These are phyloP conservation scores for Chrysocyon brachyurus DNA, from an alignment of 2,797 vertebrate species.

Conservation along the genomic window DNA sequence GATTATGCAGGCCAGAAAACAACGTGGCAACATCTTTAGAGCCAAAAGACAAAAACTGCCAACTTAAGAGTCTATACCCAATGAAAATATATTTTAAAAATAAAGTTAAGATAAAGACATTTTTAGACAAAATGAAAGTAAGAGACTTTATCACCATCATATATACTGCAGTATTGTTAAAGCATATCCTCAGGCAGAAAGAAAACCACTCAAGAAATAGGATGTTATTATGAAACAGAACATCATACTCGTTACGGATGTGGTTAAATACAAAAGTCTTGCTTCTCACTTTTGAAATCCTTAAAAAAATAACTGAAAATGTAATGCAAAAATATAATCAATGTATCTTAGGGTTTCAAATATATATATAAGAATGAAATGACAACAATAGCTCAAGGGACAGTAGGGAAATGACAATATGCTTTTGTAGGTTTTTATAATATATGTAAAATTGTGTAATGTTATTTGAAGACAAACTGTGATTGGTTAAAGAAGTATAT, in stretches of 20 bases:
- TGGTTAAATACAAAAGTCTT: neutral
- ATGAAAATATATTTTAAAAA: neutral
- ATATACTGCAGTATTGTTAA: neutral
- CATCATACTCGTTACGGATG: neutral
- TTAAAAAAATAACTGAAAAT: neutral
- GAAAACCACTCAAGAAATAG: neutral
- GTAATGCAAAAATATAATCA: neutral
- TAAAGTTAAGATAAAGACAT: neutral
- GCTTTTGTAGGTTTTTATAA: neutral
- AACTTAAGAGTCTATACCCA: neutral
- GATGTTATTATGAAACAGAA: neutral
- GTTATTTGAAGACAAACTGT: neutral
- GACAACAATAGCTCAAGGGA: neutral
- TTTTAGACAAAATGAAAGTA: neutral
- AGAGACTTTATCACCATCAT: neutral
- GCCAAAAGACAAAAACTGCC: neutral
- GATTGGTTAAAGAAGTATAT: neutral
- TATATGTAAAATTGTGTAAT: neutral
- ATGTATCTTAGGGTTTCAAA: neutral
- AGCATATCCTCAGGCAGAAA: neutral
- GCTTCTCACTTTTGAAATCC: neutral
- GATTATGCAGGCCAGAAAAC: neutral
- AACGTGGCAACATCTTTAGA: neutral
- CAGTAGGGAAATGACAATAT: neutral
- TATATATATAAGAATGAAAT: neutral